Evolutionary conservation across 2,113 vertebrate species (phyloP), one percentile per base, ranked within the genome.

Genomic region (Corythoichthys intestinalis): DNA sequence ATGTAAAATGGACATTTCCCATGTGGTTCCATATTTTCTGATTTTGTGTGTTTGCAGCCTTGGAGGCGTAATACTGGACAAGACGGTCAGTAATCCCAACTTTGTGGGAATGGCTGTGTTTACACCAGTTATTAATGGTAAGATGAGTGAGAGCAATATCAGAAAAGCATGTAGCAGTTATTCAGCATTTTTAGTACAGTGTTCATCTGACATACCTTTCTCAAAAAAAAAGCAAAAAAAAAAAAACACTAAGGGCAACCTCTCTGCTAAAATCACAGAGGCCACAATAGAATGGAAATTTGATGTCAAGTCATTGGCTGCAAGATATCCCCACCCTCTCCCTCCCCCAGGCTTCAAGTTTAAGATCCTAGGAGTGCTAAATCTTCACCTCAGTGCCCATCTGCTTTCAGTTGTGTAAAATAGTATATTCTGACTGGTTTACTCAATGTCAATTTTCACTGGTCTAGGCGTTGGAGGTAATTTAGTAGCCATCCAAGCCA

Each of bases 91-190:
- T 1, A 89, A 94, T 65, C 94, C 93, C 11, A 92, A 91, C 15
- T 98, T 94, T 67, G 81, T 93, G 87, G 95, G 95, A 72, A 98
- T 99, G 94, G 97, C 97, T 4, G 87, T 98, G 71, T 96, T 98
- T 52, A 95, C 95, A 0, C 97, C 97, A 0, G 94, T 98, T 66
- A 95, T 99, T n/a, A 98, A 98, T 2, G 97, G 97, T 99, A 90
- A 80, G 94, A 79, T 34, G 56, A 49, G 17, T 12, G 10, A 62
- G n/a, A 20, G 4, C 2, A 41, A 39, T 4, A 37, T 37, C 34
- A 37, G 10, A n/a, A 11, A 41, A 15, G 39, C 54, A 39, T 39
- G 3, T 9, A 6, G 38, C 1, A 17, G n/a, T 20, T 53, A 50
- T 53, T 53, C 2, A n/a, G 50, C 50, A 8, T 53, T 20, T 53